phyloP scores from a whole-genome alignment of 2,113 vertebrate genomes.

The Cinclus cinclus region DNA sequence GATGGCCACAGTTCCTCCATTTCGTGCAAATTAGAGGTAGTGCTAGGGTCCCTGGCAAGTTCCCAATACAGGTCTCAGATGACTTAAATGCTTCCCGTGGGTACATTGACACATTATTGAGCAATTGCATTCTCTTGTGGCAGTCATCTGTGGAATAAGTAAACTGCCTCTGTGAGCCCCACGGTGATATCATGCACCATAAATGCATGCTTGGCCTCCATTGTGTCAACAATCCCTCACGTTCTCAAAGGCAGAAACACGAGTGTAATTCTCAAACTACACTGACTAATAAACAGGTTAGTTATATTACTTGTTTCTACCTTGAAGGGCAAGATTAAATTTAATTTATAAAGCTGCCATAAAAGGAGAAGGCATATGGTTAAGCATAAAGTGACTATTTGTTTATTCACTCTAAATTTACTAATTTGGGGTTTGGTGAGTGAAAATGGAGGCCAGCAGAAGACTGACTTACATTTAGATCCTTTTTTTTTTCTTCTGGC shows the following conservation, averaged over 20 bases:
- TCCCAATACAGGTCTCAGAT: slow-evolving; percentile 47
- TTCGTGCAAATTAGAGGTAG: not conserved
- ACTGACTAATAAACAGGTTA: not conserved
- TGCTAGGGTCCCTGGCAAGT: slow-evolving; percentile 32
- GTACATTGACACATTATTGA: slow-evolving; percentile 49
- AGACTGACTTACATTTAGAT: not conserved
- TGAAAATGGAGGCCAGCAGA: not conserved
- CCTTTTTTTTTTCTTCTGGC: not conserved
- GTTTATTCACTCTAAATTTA: not conserved
- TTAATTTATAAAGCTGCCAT: not conserved
- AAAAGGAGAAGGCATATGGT: not conserved
- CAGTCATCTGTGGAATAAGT: slow-evolving; percentile 62
- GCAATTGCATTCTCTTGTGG: slow-evolving; percentile 66
- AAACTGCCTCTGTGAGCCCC: slow-evolving; percentile 48
- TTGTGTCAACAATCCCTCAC: slow-evolving; percentile 48
- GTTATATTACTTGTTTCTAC: not conserved
- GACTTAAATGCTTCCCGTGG: slow-evolving; percentile 54
- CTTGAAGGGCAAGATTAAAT: not conserved
- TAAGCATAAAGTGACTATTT: not conserved
- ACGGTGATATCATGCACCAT: slow-evolving; percentile 41
- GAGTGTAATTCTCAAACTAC: not conserved
- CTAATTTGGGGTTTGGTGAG: not conserved
- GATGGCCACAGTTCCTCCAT: not conserved
- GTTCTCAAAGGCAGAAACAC: not conserved
- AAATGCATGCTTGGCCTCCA: slow-evolving; percentile 50